These are phyloP conservation scores for Caenorhabditis panamensis DNA, from an alignment of 2,888 invertebrate genomes.

Conservation along the genomic window DNA sequence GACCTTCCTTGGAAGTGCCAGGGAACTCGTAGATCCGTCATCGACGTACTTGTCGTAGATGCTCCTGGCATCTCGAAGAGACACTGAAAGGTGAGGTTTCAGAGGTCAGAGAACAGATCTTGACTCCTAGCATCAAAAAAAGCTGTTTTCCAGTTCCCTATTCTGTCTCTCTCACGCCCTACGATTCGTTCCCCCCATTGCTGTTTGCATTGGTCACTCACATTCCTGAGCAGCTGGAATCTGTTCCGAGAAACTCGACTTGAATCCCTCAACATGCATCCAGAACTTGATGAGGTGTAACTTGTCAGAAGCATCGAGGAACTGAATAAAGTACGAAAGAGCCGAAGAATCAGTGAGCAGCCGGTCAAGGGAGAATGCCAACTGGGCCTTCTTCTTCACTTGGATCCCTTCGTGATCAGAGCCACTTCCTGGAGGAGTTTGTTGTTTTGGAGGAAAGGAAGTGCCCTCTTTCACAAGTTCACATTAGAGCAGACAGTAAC, in stretches of 20 bases:
- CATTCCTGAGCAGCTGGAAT: conserved; percentile 55
- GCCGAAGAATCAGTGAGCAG: conserved; percentile 89
- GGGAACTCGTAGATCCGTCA: conserved; percentile 85
- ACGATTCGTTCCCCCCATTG: background rate
- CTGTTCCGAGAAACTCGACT: conserved; percentile 74
- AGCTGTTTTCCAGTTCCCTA: too few relatives aligned
- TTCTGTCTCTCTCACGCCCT: too few relatives aligned
- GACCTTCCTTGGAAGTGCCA: conserved; percentile 82
- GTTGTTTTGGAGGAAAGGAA: background rate
- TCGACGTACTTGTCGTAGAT: conserved; percentile 89
- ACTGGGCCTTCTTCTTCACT: conserved; percentile 42
- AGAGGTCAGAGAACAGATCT: too few relatives aligned
- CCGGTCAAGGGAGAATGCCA: conserved; percentile 87
- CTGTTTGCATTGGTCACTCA: conserved; percentile 7
- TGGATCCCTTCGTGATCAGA: conserved; percentile 50
- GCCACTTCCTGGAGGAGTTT: conserved; percentile 41
- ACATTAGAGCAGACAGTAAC: background rate
- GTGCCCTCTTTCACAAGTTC: background rate
- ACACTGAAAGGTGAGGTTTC: conserved; percentile 32
- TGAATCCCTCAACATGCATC: conserved; percentile 83
- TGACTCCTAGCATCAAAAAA: too few relatives aligned
- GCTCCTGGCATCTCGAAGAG: conserved; percentile 84
- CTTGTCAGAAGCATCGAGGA: conserved; percentile 84
- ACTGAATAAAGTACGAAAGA: conserved; percentile 90
- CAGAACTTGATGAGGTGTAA: conserved; percentile 83